Evolutionary conservation across 1,140 invertebrate genomes (phyloP).

Genomic region (Zophobas atratus): DNA sequence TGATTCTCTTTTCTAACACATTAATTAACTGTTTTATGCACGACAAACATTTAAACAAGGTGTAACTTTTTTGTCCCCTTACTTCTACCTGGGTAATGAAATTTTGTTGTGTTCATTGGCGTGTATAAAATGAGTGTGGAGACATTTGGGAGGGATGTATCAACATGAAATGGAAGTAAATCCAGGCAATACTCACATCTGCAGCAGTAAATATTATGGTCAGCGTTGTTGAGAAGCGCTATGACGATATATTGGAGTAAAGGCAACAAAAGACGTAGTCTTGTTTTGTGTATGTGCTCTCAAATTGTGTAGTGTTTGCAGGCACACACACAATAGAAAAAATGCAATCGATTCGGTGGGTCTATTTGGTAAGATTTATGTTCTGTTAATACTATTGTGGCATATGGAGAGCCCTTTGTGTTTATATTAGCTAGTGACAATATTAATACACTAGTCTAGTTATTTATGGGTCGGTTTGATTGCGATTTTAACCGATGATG

Average conservation of each 20-base stretch:
- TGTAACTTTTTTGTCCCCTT: too few relatives aligned
- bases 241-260: slow-evolving; percentile 57
- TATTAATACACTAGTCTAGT: slow-evolving; percentile 58
- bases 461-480: slow-evolving; percentile 61
- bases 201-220: slow-evolving; percentile 57
- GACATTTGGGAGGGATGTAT: slow-evolving; percentile 43
- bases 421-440: slow-evolving; percentile 63
- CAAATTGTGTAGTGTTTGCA: slow-evolving; percentile 59
- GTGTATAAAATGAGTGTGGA: slow-evolving; percentile 54
- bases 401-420: slow-evolving; percentile 61
- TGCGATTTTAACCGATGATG: slow-evolving; percentile 58
- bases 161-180: slow-evolving; percentile 53
- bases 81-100: slow-evolving; percentile 52
- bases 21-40: too few relatives aligned
- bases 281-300: slow-evolving; percentile 60
- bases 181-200: slow-evolving; percentile 22
- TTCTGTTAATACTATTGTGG: slow-evolving; percentile 62
- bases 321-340: slow-evolving; percentile 56
- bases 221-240: slow-evolving; percentile 52
- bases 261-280: slow-evolving; percentile 47
- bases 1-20: too few relatives aligned
- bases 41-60: too few relatives aligned
- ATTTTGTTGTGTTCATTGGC: slow-evolving; percentile 62
- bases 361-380: slow-evolving; percentile 63
- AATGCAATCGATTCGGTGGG: slow-evolving; percentile 58